Percentiles rank a stretch among this genome's conserved stretches.
phyloP scores from a whole-genome alignment of 1,140 invertebrate species.

The Trichoplusia ni region DNA sequence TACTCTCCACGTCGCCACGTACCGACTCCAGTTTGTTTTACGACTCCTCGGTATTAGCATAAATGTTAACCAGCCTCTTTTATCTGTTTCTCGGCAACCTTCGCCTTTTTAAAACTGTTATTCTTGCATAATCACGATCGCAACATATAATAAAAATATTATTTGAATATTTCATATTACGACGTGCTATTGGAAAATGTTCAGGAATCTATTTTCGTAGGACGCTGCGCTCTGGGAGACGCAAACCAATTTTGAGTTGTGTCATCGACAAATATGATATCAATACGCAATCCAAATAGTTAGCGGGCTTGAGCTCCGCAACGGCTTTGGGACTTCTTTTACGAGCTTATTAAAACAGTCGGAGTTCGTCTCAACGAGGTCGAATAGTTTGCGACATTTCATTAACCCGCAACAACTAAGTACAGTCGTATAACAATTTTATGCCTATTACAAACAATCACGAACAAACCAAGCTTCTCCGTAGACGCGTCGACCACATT shows the following conservation, averaged over 20 bases:
- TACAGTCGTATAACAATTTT: neutral
- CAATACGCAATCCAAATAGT: slow-evolving; percentile 19
- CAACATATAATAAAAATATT: no score
- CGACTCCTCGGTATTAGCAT: slow-evolving; percentile 23
- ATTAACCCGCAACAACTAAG: neutral
- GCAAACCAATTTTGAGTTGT: slow-evolving; percentile 21
- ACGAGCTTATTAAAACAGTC: neutral
- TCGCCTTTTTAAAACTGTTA: slow-evolving; percentile 1
- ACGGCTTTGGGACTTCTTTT: slow-evolving; percentile 8
- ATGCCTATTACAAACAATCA: neutral
- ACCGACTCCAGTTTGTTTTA: slow-evolving; percentile 18
- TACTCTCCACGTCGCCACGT: neutral
- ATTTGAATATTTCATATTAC: slow-evolving; percentile 12
- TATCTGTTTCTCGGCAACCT: neutral
- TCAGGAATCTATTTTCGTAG: slow-evolving; percentile 13
- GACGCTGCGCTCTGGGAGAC: slow-evolving; percentile 1
- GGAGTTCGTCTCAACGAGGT: neutral
- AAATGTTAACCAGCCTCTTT: slow-evolving; percentile 16
- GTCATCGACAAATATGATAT: slow-evolving; percentile 16
- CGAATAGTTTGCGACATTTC: neutral
- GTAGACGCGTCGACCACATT: neutral
- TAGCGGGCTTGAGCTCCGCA: neutral
- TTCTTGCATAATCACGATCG: slow-evolving; percentile 7
- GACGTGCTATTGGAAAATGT: slow-evolving; percentile 7
- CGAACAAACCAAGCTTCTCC: neutral